A percentile compares a stretch with the other conserved stretches of the same genome.
phyloP scores from a whole-genome alignment of 1,140 invertebrate species.

The Agraylea sexmaculata region DNA sequence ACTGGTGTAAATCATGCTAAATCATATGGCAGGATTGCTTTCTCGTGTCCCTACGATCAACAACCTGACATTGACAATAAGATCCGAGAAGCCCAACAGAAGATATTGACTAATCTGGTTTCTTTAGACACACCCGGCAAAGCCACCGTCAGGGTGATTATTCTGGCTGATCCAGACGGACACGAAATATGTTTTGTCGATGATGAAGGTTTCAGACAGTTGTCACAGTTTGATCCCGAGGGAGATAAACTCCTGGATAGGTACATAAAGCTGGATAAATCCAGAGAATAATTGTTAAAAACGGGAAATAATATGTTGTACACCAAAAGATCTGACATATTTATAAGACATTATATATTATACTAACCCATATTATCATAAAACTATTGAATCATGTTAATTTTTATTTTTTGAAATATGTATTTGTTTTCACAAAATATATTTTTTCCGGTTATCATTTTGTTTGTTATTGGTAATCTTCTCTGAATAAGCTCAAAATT shows the following conservation, averaged over 20 bases:
- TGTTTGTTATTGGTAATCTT: too few relatives aligned
- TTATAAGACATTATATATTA: slow-evolving; percentile 7
- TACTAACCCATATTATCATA: slow-evolving; percentile 7
- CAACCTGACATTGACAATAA: slow-evolving; percentile 63
- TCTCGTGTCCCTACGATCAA: slow-evolving; percentile 67
- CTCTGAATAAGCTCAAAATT: too few relatives aligned
- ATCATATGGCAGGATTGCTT: slow-evolving; percentile 92
- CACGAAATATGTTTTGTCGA: slow-evolving; percentile 99
- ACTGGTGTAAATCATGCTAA: slow-evolving; percentile 68
- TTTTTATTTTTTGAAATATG: too few relatives aligned
- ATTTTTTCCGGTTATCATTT: too few relatives aligned
- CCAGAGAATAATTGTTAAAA: slow-evolving; percentile 24
- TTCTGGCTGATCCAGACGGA: slow-evolving; percentile 89
- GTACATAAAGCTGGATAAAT: slow-evolving; percentile 62
- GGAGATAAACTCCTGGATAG: slow-evolving; percentile 69
- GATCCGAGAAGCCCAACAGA: slow-evolving; percentile 59
- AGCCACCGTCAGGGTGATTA: slow-evolving; percentile 89
- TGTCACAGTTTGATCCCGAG: slow-evolving; percentile 78
- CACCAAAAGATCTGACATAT: not conserved
- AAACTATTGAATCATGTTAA: too few relatives aligned
- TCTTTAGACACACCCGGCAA: slow-evolving; percentile 93
- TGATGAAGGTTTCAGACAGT: slow-evolving; percentile 81
- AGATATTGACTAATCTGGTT: slow-evolving; percentile 77
- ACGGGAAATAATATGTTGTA: too few relatives aligned
- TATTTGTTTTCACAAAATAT: too few relatives aligned